phyloP scores from a whole-genome alignment of 2,888 invertebrate species.

The Margaritifera margaritifera region DNA sequence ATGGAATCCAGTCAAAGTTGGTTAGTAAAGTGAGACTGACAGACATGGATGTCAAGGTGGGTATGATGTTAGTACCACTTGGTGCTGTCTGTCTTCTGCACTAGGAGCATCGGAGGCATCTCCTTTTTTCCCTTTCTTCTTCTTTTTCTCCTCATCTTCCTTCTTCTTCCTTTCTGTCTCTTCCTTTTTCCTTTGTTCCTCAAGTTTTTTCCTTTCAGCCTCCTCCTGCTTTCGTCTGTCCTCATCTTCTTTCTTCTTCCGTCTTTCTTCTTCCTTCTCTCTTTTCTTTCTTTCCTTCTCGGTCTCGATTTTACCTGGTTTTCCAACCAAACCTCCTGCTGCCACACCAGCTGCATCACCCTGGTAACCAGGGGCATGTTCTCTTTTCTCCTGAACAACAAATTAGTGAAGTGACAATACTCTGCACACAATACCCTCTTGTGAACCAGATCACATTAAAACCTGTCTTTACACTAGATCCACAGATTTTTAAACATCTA shows the following conservation, averaged over 20 bases:
- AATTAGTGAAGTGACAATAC: neutral
- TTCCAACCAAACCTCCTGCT: conserved; percentile 4
- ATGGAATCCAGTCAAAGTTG: too few relatives aligned
- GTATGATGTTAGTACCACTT: neutral
- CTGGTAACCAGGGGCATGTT: conserved; percentile 19
- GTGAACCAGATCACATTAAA: too few relatives aligned
- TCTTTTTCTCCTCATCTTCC: conserved; percentile 53
- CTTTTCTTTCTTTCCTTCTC: conserved; percentile 5
- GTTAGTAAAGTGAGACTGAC: too few relatives aligned
- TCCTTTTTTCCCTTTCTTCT: conserved; percentile 50
- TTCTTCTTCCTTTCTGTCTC: conserved; percentile 61
- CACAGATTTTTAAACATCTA: too few relatives aligned
- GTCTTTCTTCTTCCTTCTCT: neutral
- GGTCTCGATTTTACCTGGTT: neutral
- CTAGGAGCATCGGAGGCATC: conserved; percentile 16
- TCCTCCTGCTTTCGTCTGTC: conserved; percentile 5
- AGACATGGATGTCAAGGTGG: too few relatives aligned
- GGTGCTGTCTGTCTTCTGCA: conserved; percentile 33
- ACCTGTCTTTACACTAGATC: too few relatives aligned
- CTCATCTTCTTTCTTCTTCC: conserved; percentile 27
- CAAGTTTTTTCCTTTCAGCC: conserved; percentile 18
- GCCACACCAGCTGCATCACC: conserved; percentile 21
- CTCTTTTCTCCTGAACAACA: conserved; percentile 20
- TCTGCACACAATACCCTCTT: too few relatives aligned
- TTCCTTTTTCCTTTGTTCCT: conserved; percentile 51